These are phyloP conservation scores for Sparidentex hasta DNA, from an alignment of 2,797 vertebrate species.

Conservation along the genomic window DNA sequence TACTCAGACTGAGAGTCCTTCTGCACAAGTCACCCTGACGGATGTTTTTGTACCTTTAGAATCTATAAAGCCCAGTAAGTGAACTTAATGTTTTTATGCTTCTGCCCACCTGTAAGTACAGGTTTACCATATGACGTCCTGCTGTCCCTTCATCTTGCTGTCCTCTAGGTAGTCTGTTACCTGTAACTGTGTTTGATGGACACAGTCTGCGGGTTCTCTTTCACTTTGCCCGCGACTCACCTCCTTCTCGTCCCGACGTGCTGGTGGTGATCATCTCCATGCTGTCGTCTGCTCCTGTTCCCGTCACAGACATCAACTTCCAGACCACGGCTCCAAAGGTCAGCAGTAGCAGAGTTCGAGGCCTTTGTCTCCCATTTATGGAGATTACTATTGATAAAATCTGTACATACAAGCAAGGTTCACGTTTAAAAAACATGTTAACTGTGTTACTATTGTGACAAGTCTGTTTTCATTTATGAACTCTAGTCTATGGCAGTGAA, in stretches of 20 bases:
- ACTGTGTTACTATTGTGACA: too few relatives aligned
- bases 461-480: conserved; percentile 11
- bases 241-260: conserved; percentile 90
- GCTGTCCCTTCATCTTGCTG: background rate
- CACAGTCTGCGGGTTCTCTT: conserved; percentile 96
- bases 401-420: background rate
- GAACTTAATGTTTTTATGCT: background rate
- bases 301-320: conserved; percentile 93
- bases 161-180: conserved; percentile 92
- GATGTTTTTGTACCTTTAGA: conserved; percentile 95
- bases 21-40: conserved; percentile 83
- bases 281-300: conserved; percentile 94
- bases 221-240: conserved; percentile 93
- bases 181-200: conserved; percentile 96
- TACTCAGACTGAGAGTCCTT: conserved; percentile 54
- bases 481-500: conserved; percentile 95
- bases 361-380: background rate
- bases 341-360: conserved; percentile 26
- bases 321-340: conserved; percentile 95
- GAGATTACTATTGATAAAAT: background rate
- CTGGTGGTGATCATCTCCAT: conserved; percentile 98
- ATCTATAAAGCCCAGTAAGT: conserved; percentile 96
- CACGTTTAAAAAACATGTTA: background rate
- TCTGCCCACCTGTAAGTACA: background rate
- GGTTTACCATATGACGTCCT: background rate